Evolutionary conservation across 2,797 vertebrate species (phyloP).

Genomic region (Rhinella marina): DNA sequence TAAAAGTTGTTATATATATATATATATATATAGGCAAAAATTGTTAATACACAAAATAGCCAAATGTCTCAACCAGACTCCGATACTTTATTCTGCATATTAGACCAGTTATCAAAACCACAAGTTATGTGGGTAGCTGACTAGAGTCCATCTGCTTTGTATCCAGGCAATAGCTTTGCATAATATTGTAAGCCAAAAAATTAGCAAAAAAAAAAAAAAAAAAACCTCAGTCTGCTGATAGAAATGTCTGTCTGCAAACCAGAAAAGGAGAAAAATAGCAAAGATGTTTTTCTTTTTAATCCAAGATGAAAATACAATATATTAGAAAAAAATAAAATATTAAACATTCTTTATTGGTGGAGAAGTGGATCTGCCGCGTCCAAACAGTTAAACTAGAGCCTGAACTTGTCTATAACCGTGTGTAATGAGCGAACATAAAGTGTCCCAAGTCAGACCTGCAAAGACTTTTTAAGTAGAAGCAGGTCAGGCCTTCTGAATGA

Average conservation of each 20-base stretch:
- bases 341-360: neutral
- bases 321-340: neutral
- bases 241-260: neutral
- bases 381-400: neutral
- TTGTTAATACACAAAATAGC: neutral
- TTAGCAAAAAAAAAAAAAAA: neutral
- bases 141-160: conserved; percentile 3
- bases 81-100: neutral
- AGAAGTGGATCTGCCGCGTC: neutral
- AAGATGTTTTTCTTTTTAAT: neutral
- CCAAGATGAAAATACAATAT: neutral
- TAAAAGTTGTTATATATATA: too few species aligned
- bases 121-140: conserved; percentile 6
- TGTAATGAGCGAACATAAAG: conserved; percentile 49
- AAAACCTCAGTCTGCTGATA: neutral
- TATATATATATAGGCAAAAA: neutral
- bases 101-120: conserved; percentile 22
- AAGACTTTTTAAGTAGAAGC: conserved; percentile 66
- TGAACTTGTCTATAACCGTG: neutral
- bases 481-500: conserved; percentile 70
- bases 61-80: neutral
- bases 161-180: conserved; percentile 9
- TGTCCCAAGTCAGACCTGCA: conserved; percentile 70
- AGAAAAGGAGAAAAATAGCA: neutral
- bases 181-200: neutral